Evolutionary conservation across 2,888 invertebrate species (phyloP), one percentile per base, ranked within the genome.

Genomic region (Spisula solida): DNA sequence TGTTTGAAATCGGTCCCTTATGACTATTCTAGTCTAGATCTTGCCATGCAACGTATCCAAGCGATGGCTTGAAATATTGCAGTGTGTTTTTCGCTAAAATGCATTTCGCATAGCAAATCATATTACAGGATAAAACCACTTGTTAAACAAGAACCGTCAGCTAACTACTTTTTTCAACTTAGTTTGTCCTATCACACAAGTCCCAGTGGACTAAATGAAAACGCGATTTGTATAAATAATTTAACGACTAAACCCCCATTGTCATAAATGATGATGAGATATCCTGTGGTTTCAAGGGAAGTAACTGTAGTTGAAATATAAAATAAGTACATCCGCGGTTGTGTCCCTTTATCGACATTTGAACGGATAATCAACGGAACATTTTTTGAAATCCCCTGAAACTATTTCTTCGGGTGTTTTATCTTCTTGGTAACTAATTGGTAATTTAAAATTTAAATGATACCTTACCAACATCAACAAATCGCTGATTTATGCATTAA

Each of bases 1-100:
- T 51, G 78, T 56, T 85, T 85, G 51, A 85, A 85, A 85, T 85
- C 56, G 85, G 79, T 85, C 85, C 85, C 85, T 34, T 12, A 29
- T 51, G 85, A 79, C 56, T 85, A n/a, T 48, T 47, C n/a, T 80
- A 51, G 80, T 47, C 75, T 75, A 34, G 34, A 75, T 75, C 2
- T 75, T 75, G 75, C 75, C 75, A 75, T 75, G 75, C 75, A 75
- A 75, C 34, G 12, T 34, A 75, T 75, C 16, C 34, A 4, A 75
- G 34, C 29, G 16, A 75, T 18, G 18, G 14, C 31, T 31, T n/a
- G 8, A n/a, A 20, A 25, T 25, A n/a, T 66, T 8, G 25, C 8
- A 10, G n/a, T 6, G 20, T 25, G 10, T 25, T 66, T 51, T 66
- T 25, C 60, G n/a, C 10, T n/a, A 25, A 66, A n/a, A 66, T 66